Evolutionary conservation across 2,888 invertebrate genomes (phyloP).

Genomic region (Hemithea aestivaria): DNA sequence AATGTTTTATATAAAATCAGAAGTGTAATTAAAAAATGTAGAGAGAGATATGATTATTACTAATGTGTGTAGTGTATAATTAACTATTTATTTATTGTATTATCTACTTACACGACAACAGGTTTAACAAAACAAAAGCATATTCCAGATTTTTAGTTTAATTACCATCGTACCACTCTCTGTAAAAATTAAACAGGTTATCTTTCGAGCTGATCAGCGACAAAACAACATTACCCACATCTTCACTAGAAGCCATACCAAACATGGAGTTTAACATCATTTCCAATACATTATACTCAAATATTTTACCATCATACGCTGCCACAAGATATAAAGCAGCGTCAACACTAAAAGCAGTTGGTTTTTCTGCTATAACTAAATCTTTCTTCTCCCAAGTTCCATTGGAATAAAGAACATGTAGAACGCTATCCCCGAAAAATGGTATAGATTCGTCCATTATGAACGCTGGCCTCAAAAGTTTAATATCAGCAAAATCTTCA

Average conservation of each 20-base stretch:
- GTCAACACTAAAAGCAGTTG: constrained; percentile 55
- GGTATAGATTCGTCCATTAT: constrained; percentile 57
- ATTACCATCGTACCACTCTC: background rate
- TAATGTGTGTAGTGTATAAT: too few relatives aligned
- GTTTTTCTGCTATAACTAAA: constrained; percentile 41
- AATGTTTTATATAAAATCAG: too few relatives aligned
- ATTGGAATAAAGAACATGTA: constrained; percentile 50
- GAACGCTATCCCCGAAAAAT: constrained; percentile 48
- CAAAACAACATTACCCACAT: constrained; percentile 48
- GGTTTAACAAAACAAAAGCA: too few relatives aligned
- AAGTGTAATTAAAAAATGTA: too few relatives aligned
- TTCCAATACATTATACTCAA: constrained; percentile 62
- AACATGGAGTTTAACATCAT: constrained; percentile 53
- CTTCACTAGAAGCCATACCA: constrained; percentile 31
- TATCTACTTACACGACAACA: too few relatives aligned
- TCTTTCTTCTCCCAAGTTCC: constrained; percentile 53
- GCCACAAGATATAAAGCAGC: constrained; percentile 54
- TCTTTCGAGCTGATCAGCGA: constrained; percentile 28
- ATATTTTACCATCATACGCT: constrained; percentile 56
- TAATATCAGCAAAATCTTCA: constrained; percentile 46
- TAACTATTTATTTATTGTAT: too few relatives aligned
- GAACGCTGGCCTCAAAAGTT: constrained; percentile 53
- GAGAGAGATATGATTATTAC: too few relatives aligned
- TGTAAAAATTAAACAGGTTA: background rate
- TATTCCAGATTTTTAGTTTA: too few relatives aligned